These are phyloP conservation scores for Heliconius ismenius DNA, from an alignment of 2,888 invertebrate genomes.

Conservation along the genomic window DNA sequence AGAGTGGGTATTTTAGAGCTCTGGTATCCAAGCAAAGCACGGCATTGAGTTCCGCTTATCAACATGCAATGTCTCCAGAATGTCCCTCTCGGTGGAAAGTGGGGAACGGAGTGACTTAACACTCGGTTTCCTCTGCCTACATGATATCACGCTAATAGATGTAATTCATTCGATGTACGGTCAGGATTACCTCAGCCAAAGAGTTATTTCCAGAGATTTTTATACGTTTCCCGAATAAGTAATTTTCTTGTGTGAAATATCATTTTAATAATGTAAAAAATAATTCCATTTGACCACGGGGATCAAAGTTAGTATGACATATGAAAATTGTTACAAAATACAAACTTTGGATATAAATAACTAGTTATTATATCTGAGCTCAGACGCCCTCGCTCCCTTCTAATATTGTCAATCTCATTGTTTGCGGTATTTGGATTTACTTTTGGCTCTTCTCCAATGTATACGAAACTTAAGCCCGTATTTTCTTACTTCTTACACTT, in stretches of 20 bases:
- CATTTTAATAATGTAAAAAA: neutral
- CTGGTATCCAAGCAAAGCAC: too few species aligned
- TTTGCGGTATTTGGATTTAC: neutral
- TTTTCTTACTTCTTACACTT: constrained; percentile 9
- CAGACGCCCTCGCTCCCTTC: neutral
- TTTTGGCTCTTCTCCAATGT: constrained; percentile 19
- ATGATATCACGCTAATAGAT: too few species aligned
- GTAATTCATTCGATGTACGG: too few species aligned
- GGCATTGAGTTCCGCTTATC: too few species aligned
- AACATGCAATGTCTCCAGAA: too few species aligned
- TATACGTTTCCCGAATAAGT: too few species aligned
- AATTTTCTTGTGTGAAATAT: too few species aligned
- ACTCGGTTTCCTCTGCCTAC: too few species aligned
- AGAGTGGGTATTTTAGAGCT: neutral
- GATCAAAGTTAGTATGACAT: neutral
- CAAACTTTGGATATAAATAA: neutral
- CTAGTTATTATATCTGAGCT: neutral
- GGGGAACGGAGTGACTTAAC: too few species aligned
- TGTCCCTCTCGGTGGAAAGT: too few species aligned
- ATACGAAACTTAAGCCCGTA: constrained; percentile 15
- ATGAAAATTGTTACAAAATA: neutral
- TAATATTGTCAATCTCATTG: constrained; percentile 12
- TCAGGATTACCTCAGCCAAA: too few species aligned
- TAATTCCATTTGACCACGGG: neutral
- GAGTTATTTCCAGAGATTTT: too few species aligned